Conservation (phyloP, 2,888 invertebrate species). For the Luperina testacea region DNA sequence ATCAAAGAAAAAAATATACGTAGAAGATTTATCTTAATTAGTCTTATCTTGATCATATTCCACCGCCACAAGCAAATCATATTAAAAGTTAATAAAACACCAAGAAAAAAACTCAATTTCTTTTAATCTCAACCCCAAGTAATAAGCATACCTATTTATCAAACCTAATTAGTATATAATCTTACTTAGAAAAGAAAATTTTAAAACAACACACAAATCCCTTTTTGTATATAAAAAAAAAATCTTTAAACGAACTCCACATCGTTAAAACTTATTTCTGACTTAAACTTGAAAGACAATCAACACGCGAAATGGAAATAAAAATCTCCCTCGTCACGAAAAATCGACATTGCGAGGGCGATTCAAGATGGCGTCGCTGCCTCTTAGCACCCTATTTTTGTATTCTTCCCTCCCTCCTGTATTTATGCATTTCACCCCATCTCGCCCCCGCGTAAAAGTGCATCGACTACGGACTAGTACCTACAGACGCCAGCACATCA, state of each 20-base stretch:
- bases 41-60: conserved; percentile 17
- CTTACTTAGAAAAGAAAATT: conserved; percentile 4
- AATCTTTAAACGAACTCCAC: conserved; percentile 34
- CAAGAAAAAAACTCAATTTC: conserved; percentile 13
- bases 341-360: conserved; percentile 78
- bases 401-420: conserved; percentile 81
- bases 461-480: conserved; percentile 64
- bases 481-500: too few species aligned
- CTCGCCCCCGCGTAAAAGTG: conserved; percentile 77
- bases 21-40: conserved; percentile 26
- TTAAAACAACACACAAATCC: conserved; percentile 15
- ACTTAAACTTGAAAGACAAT: conserved; percentile 55
- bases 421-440: conserved; percentile 73
- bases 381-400: conserved; percentile 88
- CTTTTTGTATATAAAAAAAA: background rate
- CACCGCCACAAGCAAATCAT: background rate
- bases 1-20: background rate
- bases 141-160: conserved; percentile 47
- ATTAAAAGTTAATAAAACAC: conserved; percentile 30
- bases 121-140: conserved; percentile 30
- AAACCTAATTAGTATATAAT: conserved; percentile 51
- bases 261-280: conserved; percentile 55
- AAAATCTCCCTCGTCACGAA: conserved; percentile 68
- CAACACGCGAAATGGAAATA: conserved; percentile 58
- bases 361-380: conserved; percentile 82